Evolutionary conservation across 1,140 invertebrate genomes (phyloP).

Genomic region (Lucilia cuprina): DNA sequence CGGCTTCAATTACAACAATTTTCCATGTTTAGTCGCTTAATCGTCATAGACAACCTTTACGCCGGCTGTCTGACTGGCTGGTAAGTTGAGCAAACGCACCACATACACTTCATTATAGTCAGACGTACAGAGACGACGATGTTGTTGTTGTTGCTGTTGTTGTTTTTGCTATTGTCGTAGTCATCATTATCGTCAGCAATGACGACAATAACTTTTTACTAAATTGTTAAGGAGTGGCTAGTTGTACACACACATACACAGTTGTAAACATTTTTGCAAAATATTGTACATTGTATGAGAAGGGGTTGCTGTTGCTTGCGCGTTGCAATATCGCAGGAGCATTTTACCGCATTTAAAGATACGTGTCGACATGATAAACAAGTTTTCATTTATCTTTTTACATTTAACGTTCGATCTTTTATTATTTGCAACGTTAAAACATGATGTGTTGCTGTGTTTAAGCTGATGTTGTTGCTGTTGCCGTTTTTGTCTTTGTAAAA

Average conservation of each 20-base stretch:
- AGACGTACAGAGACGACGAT: background rate
- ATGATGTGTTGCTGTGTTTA: background rate
- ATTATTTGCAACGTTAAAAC: background rate
- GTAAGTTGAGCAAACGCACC: background rate
- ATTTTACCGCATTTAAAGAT: conserved; percentile 41
- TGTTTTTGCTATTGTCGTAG: background rate
- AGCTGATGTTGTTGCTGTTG: conserved; percentile 9
- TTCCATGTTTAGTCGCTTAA: conserved; percentile 41
- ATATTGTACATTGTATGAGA: background rate
- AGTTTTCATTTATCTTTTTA: conserved; percentile 40
- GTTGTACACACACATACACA: background rate
- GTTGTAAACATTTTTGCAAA: background rate
- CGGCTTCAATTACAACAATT: conserved; percentile 41
- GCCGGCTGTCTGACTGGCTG: background rate
- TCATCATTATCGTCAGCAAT: background rate
- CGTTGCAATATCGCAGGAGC: conserved; percentile 36
- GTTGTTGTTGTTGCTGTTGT: background rate
- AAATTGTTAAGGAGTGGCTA: conserved; percentile 25
- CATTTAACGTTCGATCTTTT: conserved; percentile 35
- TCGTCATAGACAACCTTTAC: conserved; percentile 29
- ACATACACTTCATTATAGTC: conserved; percentile 26
- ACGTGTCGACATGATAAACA: conserved; percentile 40
- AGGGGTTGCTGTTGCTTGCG: background rate
- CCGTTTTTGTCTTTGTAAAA: conserved; percentile 20
- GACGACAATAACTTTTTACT: conserved; percentile 10